These are phyloP conservation scores for Timema cristinae DNA, from an alignment of 2,888 invertebrate species.

Conservation along the genomic window DNA sequence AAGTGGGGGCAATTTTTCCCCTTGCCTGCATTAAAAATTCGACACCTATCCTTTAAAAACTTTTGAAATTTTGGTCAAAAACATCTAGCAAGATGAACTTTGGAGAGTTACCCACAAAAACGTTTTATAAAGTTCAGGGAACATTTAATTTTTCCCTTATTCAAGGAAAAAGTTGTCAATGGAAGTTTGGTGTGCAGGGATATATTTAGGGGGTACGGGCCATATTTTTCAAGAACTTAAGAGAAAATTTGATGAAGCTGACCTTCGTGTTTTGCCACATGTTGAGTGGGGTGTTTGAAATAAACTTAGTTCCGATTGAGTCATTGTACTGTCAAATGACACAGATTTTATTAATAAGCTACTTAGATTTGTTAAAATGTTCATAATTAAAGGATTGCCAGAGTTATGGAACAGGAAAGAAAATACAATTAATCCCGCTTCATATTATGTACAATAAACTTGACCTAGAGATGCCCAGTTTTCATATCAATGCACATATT, in stretches of 20 bases:
- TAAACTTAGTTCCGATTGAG: neutral
- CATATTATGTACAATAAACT: too few species aligned
- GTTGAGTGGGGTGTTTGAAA: neutral
- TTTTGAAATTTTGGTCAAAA: neutral
- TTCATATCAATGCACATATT: too few species aligned
- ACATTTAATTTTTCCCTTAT: neutral
- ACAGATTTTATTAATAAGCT: too few species aligned
- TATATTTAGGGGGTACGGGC: neutral
- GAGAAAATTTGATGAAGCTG: neutral
- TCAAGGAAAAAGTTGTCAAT: neutral
- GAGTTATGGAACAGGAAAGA: too few species aligned
- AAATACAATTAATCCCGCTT: too few species aligned
- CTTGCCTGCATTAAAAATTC: neutral
- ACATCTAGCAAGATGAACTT: neutral
- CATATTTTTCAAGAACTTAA: slow-evolving; percentile 4
- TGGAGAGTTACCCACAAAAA: neutral
- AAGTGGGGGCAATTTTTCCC: neutral
- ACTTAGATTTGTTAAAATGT: too few species aligned
- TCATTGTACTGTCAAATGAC: slow-evolving; percentile 2
- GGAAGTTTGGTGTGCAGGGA: neutral
- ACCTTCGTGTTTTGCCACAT: neutral
- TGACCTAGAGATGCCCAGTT: too few species aligned
- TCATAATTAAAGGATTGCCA: too few species aligned
- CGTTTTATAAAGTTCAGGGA: neutral
- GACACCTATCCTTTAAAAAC: neutral